A percentile compares a stretch with the other conserved stretches of the same genome.
phyloP scores from a whole-genome alignment of 2,888 invertebrate genomes.

The Folsomia candida region DNA sequence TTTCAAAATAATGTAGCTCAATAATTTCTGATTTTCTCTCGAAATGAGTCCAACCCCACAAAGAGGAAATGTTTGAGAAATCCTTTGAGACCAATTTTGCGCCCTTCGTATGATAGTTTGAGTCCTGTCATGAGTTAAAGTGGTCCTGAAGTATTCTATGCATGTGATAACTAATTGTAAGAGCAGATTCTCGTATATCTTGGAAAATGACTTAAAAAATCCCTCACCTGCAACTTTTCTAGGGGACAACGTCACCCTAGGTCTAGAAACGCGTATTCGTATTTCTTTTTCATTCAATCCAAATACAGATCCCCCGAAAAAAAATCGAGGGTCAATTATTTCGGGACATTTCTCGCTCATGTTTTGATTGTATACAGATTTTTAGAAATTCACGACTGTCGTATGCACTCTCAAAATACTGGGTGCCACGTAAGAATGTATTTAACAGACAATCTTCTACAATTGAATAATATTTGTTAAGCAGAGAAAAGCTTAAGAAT shows the following conservation, averaged over 20 bases:
- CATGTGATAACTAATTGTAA: no score
- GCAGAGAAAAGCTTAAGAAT: no score
- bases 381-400: no score
- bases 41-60: neutral
- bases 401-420: no score
- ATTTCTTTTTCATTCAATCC: neutral
- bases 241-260: neutral
- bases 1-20: neutral
- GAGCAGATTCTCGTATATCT: no score
- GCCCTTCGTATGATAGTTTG: neutral
- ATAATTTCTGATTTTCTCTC: neutral
- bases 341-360: neutral
- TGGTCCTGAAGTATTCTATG: neutral
- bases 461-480: no score
- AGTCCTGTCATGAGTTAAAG: neutral
- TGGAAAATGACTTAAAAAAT: no score
- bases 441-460: no score
- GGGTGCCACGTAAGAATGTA: no score
- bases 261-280: neutral
- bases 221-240: neutral
- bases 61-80: neutral
- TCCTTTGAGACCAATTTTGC: neutral
- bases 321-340: neutral
- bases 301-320: neutral
- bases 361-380: no score